These are phyloP conservation scores for Hypothenemus hampei DNA, from an alignment of 1,140 invertebrate species.

Conservation along the genomic window DNA sequence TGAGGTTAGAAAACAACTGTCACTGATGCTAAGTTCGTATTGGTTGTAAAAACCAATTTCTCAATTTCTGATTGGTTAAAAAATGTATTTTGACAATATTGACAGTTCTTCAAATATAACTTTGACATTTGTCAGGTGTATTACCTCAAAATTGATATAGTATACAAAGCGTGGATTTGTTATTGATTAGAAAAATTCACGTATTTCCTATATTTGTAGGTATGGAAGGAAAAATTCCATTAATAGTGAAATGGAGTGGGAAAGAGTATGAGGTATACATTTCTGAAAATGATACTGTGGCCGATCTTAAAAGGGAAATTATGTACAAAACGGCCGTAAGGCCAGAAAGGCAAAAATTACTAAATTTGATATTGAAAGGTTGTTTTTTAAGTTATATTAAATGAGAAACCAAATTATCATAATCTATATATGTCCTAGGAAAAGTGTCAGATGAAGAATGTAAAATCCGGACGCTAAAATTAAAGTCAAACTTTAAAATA, in stretches of 20 bases:
- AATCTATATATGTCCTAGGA: conserved; percentile 50
- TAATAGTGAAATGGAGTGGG: conserved; percentile 82
- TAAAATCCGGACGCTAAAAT: conserved; percentile 61
- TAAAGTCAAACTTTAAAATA: conserved; percentile 86
- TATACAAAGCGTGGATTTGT: neutral
- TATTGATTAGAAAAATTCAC: no score
- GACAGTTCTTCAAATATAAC: neutral
- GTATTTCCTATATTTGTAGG: conserved; percentile 14
- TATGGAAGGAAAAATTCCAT: conserved; percentile 41
- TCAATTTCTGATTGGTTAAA: neutral
- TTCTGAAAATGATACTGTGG: conserved; percentile 66
- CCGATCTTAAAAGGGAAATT: conserved; percentile 73
- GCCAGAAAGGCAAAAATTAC: conserved; percentile 85
- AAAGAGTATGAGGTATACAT: conserved; percentile 76
- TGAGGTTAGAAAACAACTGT: no score
- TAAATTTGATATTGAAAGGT: conserved; percentile 92
- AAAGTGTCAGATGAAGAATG: conserved; percentile 75
- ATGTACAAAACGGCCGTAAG: conserved; percentile 75
- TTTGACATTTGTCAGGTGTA: neutral
- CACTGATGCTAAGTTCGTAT: neutral
- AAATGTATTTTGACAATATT: neutral
- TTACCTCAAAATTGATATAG: neutral
- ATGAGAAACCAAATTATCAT: neutral
- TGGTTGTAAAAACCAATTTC: neutral
- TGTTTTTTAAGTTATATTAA: neutral